phyloP scores from a whole-genome alignment of 2,113 vertebrate species.

The Ibidorhyncha struthersii region DNA sequence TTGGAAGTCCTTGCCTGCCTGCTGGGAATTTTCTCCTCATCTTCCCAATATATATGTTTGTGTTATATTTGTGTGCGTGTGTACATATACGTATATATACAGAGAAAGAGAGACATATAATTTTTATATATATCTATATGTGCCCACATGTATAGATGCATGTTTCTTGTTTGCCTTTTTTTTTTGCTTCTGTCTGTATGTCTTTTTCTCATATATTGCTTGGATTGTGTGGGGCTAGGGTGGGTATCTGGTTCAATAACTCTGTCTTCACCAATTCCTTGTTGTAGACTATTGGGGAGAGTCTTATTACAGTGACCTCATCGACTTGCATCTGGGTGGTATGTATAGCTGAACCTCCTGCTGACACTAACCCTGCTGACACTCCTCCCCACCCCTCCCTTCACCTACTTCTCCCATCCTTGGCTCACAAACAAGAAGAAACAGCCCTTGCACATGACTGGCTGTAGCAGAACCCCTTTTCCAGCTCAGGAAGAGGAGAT shows the following conservation, averaged over 20 bases:
- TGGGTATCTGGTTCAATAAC: slow-evolving; percentile 81
- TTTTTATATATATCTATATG: not conserved
- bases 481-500: slow-evolving; percentile 68
- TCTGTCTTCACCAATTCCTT: slow-evolving; percentile 95
- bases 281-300: slow-evolving; percentile 99
- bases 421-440: slow-evolving; percentile 65
- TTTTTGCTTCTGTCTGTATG: slow-evolving; percentile 20
- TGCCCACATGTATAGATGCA: not conserved
- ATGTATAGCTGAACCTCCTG: slow-evolving; percentile 93
- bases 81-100: not conserved
- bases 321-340: slow-evolving; percentile 99
- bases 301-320: slow-evolving; percentile 99
- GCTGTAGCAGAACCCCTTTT: slow-evolving; percentile 77
- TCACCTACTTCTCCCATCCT: slow-evolving; percentile 66
- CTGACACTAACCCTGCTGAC: slow-evolving; percentile 86
- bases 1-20: slow-evolving; percentile 31
- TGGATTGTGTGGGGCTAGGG: slow-evolving; percentile 49
- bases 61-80: not conserved
- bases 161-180: not conserved
- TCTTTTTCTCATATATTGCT: slow-evolving; percentile 43
- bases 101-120: rapidly evolving
- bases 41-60: slow-evolving; percentile 7
- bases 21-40: slow-evolving; percentile 17
- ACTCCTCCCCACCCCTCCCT: slow-evolving; percentile 53
- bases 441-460: slow-evolving; percentile 51